Evolutionary conservation across 1,140 invertebrate genomes (phyloP), one percentile per base, ranked within the genome.

Genomic region (Zaprionus africanus): DNA sequence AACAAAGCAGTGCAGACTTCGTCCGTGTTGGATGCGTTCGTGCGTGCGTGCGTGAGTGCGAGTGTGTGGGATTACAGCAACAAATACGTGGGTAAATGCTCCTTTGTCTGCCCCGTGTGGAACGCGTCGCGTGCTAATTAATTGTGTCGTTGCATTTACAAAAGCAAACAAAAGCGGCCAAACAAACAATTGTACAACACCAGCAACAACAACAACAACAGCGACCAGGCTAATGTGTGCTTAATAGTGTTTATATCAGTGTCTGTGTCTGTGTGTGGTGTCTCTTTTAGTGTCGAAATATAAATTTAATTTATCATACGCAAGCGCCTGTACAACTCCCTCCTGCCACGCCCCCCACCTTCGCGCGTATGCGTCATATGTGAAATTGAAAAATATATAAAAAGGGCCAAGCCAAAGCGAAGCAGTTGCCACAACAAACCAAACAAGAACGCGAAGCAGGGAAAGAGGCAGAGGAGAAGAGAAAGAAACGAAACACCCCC

Each of bases 361-460:
- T 17, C 4, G 9, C 24, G 58, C 72, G 58, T 70, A 80, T 86
- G 85, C 84, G 85, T 87, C 84, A 87, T 90, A 81, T 84, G 78
- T 87, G 36, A 51, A 75, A 66, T 71, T 38, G 54, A 74, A 53
- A 36, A 36, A 36, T 38, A 22, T 2, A 22, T n/a, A 76, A 75
- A 77, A 53, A 82, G 73, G 53, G 65, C 56, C 53, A 78, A 82
- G 60, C 49, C 75, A n/a, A 66, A 60, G 26, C 75, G 53, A 72
- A 79, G 67, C 58, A 73, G 58, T 51, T 78, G 68, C 80, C 85
- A 76, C 81, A 87, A 88, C 77, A 87, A 76, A 83, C 41, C 64
- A 56, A 57, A 56, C 26, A 57, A 64, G 54, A 56, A 64, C 51
- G 36, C 58, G 65, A 66, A 74, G 65, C 46, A 78, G 65, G 38